phyloP scores from a whole-genome alignment of 2,113 vertebrate species.

The Callorhinus ursinus region DNA sequence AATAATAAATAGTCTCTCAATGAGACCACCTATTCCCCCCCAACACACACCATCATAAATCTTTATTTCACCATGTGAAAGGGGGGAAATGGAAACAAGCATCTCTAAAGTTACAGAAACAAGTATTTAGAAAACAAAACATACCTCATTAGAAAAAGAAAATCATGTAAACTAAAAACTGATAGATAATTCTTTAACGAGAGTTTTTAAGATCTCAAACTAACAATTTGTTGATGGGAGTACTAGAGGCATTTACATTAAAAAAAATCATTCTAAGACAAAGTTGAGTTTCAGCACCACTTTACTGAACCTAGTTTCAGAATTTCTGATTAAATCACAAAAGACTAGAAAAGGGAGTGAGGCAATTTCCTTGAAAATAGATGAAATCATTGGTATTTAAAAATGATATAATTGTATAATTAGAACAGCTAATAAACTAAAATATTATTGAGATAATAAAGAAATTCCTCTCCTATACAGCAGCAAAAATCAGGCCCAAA shows the following conservation, averaged over 20 bases:
- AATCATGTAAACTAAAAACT: background rate
- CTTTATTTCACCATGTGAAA: background rate
- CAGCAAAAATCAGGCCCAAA: background rate
- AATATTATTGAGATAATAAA: conserved; percentile 19
- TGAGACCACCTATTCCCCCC: background rate
- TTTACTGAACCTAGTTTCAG: background rate
- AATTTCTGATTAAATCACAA: background rate
- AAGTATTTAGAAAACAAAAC: background rate
- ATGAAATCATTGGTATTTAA: background rate
- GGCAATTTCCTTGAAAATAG: conserved; percentile 16
- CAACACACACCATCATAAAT: background rate
- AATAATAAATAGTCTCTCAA: background rate
- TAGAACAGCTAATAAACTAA: background rate
- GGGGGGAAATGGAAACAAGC: background rate
- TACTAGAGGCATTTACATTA: background rate
- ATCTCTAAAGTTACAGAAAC: background rate
- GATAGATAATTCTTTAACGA: background rate
- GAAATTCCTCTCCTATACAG: background rate
- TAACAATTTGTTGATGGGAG: background rate
- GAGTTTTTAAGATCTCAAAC: background rate
- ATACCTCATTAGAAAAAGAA: background rate
- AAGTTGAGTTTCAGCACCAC: background rate
- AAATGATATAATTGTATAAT: background rate
- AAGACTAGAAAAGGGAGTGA: background rate
- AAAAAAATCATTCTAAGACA: background rate